phyloP scores from a whole-genome alignment of 2,113 vertebrate genomes.

The Rhinopithecus roxellana region DNA sequence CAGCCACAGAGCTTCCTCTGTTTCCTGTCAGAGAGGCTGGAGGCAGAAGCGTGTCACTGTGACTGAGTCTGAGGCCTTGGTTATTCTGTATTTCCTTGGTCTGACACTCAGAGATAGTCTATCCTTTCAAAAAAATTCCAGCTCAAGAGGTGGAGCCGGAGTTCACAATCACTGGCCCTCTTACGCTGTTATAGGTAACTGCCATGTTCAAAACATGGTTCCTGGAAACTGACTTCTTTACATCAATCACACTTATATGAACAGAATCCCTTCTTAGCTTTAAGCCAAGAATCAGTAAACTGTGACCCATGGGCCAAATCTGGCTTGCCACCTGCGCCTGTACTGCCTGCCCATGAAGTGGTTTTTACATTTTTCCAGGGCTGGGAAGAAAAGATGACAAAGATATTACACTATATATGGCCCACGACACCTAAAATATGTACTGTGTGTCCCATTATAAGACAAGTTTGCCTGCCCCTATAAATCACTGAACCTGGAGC shows the following conservation, averaged over 20 bases:
- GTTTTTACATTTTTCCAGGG: neutral
- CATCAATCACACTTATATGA: neutral
- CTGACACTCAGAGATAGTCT: neutral
- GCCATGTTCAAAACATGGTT: neutral
- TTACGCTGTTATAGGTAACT: neutral
- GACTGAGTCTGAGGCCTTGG: neutral
- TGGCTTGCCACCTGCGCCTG: neutral
- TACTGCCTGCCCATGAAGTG: neutral
- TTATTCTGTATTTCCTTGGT: neutral
- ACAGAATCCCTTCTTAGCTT: neutral
- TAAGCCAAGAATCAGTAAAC: neutral
- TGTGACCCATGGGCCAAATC: neutral
- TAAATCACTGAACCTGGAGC: neutral
- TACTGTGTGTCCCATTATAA: neutral
- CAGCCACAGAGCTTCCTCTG: neutral
- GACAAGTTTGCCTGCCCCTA: neutral
- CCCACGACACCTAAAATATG: neutral
- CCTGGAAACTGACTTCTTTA: neutral
- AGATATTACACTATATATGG: neutral
- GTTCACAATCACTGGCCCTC: neutral
- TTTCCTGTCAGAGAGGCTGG: neutral
- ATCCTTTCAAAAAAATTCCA: neutral
- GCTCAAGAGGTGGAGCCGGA: neutral
- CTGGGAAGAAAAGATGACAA: neutral
- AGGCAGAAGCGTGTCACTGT: neutral